Evolutionary conservation across 2,113 vertebrate genomes (phyloP).

Genomic region (Microtus oregoni): DNA sequence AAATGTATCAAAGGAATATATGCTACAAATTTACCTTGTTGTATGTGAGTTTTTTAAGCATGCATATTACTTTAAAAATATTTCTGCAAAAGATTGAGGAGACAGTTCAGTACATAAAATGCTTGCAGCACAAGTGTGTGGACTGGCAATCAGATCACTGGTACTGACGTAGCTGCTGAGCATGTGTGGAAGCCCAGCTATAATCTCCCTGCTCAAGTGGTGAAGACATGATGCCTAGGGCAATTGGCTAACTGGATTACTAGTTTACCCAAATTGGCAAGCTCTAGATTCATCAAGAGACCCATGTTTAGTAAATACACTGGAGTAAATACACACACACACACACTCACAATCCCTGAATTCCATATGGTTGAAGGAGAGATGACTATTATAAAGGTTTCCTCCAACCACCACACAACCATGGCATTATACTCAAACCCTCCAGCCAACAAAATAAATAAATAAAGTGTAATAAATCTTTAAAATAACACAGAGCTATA

Average conservation of each 20-base stretch:
- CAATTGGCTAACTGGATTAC: neutral
- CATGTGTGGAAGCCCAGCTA: too few species aligned
- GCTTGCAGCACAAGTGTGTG: neutral
- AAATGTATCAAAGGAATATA: neutral
- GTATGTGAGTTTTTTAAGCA: neutral
- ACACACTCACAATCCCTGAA: too few species aligned
- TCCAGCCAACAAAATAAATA: neutral
- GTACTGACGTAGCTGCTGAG: neutral
- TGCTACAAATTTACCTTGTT: neutral
- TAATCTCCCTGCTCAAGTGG: too few species aligned
- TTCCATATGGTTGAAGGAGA: neutral
- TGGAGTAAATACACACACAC: neutral
- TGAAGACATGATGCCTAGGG: too few species aligned
- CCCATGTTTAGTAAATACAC: neutral
- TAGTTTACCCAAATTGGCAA: neutral
- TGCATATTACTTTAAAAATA: neutral
- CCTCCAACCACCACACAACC: neutral
- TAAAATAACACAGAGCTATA: neutral
- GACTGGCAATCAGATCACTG: too few species aligned
- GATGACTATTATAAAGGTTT: neutral
- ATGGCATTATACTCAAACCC: neutral
- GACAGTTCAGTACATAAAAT: neutral
- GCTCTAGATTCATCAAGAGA: neutral
- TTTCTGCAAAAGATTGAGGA: neutral
- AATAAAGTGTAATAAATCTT: neutral